Base-by-base conservation (phyloP, 30 jellyfish, hydroid and myxozoan species). In the Calvadosia cruxmelitensis region DNA sequence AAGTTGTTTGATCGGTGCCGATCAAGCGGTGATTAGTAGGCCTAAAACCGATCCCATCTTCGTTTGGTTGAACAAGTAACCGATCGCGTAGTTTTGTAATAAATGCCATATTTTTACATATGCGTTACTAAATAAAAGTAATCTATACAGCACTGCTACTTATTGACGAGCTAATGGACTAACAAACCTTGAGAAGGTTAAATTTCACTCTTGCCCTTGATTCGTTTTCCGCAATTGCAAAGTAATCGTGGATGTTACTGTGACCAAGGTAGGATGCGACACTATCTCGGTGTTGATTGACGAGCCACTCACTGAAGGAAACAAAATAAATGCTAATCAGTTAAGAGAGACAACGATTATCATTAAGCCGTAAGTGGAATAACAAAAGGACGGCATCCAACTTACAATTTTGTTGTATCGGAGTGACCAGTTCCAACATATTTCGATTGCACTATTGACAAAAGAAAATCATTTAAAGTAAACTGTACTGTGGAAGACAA, bases 391-490 rank as follows among this genome's bases (percentile, higher is more conserved):
- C n/a, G n/a, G n/a, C n/a, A 13, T 10, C 13, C 12, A 0, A 69
- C 93, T 81, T 66, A 81, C 94, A 73, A 85, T 53, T 75, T 70
- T 52, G 96, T 85, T 66, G 96, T 85, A 52, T 85, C 96, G 3
- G 94, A 62, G 73, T 85, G 96, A 13, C 96, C 96, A 34, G 96
- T 85, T 34, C 96, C 96, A 33, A 85, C 84, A 78, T 85, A 85
- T 51, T 85, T 85, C 27, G 96, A 85, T 62, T 85, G 96, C 73
- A 85, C 94, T 81, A 49, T 7, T 63, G 49, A 49, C 29, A 63
- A 72, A 10, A 29, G 29, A 31, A 66, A 29, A 27, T 7, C 12
- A 12, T 5, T 3, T 42, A 42, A 42, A 10, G 20, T 5, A 42
- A 20, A 5, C 57, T 42, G 57, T 42, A 42, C 57, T 42, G 57